phyloP scores from a whole-genome alignment of 1,140 invertebrate genomes.

The Harlomillsia oculata region DNA sequence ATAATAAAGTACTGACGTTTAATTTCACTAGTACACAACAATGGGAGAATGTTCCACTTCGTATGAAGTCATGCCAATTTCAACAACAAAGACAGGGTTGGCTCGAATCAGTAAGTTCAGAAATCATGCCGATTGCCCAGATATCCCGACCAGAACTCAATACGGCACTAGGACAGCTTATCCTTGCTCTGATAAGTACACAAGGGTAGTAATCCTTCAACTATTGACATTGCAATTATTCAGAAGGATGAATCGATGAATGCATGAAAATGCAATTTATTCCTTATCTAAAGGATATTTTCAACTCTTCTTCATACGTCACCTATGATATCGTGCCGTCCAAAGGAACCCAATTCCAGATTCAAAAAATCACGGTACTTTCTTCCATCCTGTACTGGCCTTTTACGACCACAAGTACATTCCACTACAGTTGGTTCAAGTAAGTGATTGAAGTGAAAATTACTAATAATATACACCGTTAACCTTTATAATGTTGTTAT shows the following conservation, averaged over 20 bases:
- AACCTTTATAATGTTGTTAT: neutral
- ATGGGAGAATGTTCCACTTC: constrained; percentile 32
- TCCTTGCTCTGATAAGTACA: constrained; percentile 19
- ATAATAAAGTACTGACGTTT: too few relatives aligned
- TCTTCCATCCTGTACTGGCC: constrained; percentile 35
- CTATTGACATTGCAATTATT: neutral
- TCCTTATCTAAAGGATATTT: constrained; percentile 19
- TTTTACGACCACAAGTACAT: constrained; percentile 24
- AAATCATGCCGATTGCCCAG: constrained; percentile 34
- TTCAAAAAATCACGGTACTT: constrained; percentile 14
- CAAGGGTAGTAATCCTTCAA: constrained; percentile 9
- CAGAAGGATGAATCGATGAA: too few relatives aligned
- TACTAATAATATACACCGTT: neutral
- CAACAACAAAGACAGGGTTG: constrained; percentile 13
- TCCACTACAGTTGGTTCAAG: constrained; percentile 31
- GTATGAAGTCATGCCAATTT: constrained; percentile 27
- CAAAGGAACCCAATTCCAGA: neutral
- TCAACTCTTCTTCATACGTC: constrained; percentile 30
- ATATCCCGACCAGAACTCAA: constrained; percentile 17
- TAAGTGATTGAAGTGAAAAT: constrained; percentile 4
- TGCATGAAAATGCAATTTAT: neutral
- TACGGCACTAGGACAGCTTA: constrained; percentile 10
- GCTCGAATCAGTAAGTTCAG: constrained; percentile 25
- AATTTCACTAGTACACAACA: constrained; percentile 20
- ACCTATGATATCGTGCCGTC: constrained; percentile 22